Base-by-base conservation (phyloP, 2,888 invertebrate genomes). In the Aquatica leii region DNA sequence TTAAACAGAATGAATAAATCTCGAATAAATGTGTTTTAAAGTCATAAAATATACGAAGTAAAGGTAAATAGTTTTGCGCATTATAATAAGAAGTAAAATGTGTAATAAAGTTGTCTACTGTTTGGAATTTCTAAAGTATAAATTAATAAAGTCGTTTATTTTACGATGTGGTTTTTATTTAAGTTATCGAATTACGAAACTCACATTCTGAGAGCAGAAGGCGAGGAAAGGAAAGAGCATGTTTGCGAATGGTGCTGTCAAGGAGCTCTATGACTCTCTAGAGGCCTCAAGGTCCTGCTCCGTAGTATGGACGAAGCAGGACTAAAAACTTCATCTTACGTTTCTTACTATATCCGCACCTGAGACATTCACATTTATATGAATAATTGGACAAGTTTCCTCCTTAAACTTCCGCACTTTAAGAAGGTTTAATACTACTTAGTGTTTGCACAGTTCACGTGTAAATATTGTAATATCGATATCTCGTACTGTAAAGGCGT, bases 241-340 rank as follows among this genome's bases (percentile, higher is more conserved):
- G 78, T 78, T 78, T 78, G 78, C 77, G 77, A 78, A 79, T 77
- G 72, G 74, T 76, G 77, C 74, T 78, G 79, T 77, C 79, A 78
- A 74, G 78, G 73, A 74, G 73, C 74, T 74, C 72, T 78, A 79
- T 75, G 76, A 75, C 74, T 77, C 79, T 75, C 78, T 52, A 46
- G 79, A 75, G 69, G 68, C 69, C 63, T 59, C 65, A 70, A 73
- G 75, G 73, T 74, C 73, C 75, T 76, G 71, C 73, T 74, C 65
- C 65, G 64, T 68, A 71, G 71, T 70, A 69, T 65, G 65, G 69
- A 67, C 72, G 65, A 68, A 65, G 59, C 67, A 72, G 69, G 72
- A 71, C 73, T 73, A 74, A 74, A 76, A 76, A 76, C 74, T 74
- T 71, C 71, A 68, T 72, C 70, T 69, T 68, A 65, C 69, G 66